Evolutionary conservation across 2,113 vertebrate species (phyloP).

Genomic region (Acanthochromis polyacanthus): DNA sequence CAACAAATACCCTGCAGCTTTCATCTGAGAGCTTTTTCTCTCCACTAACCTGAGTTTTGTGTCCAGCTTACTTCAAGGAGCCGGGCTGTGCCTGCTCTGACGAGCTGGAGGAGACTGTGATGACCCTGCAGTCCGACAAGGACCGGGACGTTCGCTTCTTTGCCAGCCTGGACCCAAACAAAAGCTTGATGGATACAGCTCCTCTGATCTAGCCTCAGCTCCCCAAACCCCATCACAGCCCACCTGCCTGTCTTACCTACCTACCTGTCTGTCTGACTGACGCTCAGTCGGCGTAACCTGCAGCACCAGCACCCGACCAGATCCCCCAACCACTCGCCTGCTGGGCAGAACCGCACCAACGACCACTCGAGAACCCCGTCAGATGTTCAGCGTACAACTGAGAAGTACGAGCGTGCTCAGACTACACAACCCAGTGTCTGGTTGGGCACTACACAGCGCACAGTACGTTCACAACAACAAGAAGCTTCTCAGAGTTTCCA

Average conservation of each 20-base stretch:
- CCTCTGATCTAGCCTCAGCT: conserved; percentile 76
- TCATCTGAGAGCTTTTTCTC: too few species aligned
- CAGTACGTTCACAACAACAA: conserved; percentile 44
- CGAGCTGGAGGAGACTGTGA: conserved; percentile 89
- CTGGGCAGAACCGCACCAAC: conserved; percentile 62
- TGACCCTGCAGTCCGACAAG: conserved; percentile 89
- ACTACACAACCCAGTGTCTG: conserved; percentile 38
- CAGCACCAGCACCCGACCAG: conserved; percentile 80
- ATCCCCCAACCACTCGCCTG: conserved; percentile 48
- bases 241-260: conserved; percentile 69
- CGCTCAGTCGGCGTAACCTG: conserved; percentile 51
- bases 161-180: conserved; percentile 87
- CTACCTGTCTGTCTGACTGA: conserved; percentile 72
- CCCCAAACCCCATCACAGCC: conserved; percentile 9
- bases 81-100: conserved; percentile 90
- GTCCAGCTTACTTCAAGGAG: conserved; percentile 90
- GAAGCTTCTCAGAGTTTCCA: conserved; percentile 58
- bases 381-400: conserved; percentile 31
- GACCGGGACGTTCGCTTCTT: conserved; percentile 93
- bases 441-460: conserved; percentile 62
- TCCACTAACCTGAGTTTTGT: conserved; percentile 1
- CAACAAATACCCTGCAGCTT: too few species aligned
- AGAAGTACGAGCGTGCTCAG: conserved; percentile 43
- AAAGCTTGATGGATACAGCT: conserved; percentile 76
- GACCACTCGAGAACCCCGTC: conserved; percentile 53